Evolutionary conservation across 2,888 invertebrate genomes (phyloP).

Genomic region (Dinocampus coccinellae): DNA sequence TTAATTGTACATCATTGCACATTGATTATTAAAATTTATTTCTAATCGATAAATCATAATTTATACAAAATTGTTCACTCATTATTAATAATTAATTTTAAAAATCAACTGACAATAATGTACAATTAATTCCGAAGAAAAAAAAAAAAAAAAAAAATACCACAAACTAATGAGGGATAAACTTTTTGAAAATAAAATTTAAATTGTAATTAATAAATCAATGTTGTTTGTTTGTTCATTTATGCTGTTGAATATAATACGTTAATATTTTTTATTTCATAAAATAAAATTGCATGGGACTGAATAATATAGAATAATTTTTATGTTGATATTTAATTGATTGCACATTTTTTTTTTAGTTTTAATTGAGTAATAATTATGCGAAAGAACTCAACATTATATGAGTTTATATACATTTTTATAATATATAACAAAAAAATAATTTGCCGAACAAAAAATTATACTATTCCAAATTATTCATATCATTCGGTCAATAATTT

Average conservation of each 20-base stretch:
- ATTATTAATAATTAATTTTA: no score
- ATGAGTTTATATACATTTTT: constrained; percentile 39
- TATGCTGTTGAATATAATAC: neutral
- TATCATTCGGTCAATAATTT: constrained; percentile 13
- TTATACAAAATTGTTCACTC: no score
- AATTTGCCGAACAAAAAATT: neutral
- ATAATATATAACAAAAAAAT: constrained; percentile 40
- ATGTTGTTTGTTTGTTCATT: no score
- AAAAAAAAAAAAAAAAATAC: no score
- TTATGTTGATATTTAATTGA: neutral
- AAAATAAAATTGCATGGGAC: neutral
- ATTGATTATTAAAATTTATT: no score
- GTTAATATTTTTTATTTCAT: neutral
- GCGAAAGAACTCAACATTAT: neutral
- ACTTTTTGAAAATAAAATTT: no score
- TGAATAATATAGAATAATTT: neutral
- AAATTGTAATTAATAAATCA: constrained; percentile 32
- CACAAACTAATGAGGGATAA: no score
- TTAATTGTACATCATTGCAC: no score
- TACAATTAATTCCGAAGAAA: no score
- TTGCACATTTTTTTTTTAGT: no score
- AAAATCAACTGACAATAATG: no score
- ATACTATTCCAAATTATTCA: neutral
- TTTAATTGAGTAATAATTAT: constrained; percentile 1
- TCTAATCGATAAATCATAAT: no score